These are phyloP conservation scores for Tethya wilhelma DNA, from an alignment of 37 sponge, comb jelly and placozoan genomes.

Conservation along the genomic window DNA sequence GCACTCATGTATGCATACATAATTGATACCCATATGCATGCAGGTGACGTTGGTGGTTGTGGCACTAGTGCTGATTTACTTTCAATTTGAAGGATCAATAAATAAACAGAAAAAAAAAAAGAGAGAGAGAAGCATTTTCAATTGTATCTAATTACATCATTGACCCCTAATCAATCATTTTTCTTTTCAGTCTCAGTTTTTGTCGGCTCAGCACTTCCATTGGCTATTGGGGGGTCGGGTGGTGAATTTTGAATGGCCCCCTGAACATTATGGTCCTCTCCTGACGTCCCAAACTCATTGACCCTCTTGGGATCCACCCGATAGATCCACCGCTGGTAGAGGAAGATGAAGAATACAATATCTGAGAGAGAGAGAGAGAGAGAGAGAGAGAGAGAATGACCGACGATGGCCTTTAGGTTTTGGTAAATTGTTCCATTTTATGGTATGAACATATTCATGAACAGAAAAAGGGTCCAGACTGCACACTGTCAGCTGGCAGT, in stretches of 20 bases:
- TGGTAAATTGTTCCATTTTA: too few species aligned
- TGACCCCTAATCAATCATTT: not conserved
- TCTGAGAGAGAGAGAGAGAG: slow-evolving; percentile 58
- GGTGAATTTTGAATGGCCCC: not conserved
- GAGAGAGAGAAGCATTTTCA: too few species aligned
- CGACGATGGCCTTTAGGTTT: too few species aligned
- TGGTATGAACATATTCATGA: too few species aligned
- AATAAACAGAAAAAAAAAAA: not conserved
- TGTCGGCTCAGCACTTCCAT: not conserved
- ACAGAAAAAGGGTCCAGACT: too few species aligned
- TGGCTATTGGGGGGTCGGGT: not conserved
- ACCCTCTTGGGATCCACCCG: slow-evolving; percentile 93
- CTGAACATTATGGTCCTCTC: slow-evolving; percentile 43
- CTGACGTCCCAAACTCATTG: slow-evolving; percentile 96
- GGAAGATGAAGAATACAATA: slow-evolving; percentile 96
- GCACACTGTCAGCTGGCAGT: too few species aligned
- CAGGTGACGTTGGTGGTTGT: too few species aligned
- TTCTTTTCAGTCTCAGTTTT: slow-evolving; percentile 22
- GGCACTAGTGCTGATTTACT: too few species aligned
- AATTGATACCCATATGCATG: too few species aligned
- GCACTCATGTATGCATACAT: too few species aligned
- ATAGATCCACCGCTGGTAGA: slow-evolving; percentile 99
- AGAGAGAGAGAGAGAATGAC: not conserved
- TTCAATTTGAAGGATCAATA: not conserved
- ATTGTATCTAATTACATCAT: too few species aligned